Conservation (phyloP, 2,113 vertebrate genomes). For the Gallinago jamesoni region DNA sequence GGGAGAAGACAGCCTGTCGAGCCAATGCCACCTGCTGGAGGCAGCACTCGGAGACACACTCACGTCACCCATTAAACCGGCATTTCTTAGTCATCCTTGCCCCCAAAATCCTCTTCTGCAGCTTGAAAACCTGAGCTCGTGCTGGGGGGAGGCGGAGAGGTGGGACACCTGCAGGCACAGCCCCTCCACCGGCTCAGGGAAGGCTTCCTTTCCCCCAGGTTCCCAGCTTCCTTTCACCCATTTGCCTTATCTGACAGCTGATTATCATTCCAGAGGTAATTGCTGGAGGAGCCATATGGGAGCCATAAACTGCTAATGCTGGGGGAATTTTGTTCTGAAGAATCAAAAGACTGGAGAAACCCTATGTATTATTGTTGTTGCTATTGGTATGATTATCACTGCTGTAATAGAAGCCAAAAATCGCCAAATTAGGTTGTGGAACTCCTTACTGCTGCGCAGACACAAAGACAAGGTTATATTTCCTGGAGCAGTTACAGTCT, state of each 20-base stretch:
- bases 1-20: neutral
- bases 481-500: neutral
- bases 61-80: accelerated
- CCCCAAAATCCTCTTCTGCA: neutral
- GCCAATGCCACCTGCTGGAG: conserved; percentile 46
- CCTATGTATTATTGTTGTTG: neutral
- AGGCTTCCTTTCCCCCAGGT: neutral
- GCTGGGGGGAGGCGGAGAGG: neutral
- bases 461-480: neutral
- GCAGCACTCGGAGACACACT: neutral
- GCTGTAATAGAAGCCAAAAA: neutral
- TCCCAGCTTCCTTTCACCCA: neutral
- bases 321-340: neutral
- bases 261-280: conserved; percentile 5
- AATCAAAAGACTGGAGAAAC: neutral
- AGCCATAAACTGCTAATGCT: neutral
- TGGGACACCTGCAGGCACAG: accelerated
- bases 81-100: accelerated
- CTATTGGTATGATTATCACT: neutral
- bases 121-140: neutral
- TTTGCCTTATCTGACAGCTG: neutral
- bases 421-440: neutral
- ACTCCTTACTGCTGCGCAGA: neutral
- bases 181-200: neutral
- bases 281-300: neutral